Evolutionary conservation across 2,797 vertebrate species (phyloP), one percentile per base, ranked within the genome.

Genomic region (Channallabes apus): DNA sequence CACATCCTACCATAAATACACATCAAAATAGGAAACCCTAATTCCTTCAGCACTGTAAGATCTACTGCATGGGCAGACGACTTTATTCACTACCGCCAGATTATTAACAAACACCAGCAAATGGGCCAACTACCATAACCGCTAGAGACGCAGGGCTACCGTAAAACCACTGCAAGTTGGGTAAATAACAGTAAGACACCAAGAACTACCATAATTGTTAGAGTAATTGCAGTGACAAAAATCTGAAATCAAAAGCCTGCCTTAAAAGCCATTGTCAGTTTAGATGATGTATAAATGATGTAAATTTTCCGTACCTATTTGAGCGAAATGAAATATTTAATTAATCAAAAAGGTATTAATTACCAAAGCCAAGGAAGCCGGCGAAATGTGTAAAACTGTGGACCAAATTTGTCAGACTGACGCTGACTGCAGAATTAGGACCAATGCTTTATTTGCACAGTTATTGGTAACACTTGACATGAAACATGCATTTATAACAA

Each of bases 381-480:
- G 11, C 41, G 3, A 61, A 38, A 61, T 78, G 46, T 11, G 46
- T 46, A 46, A 46, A 46, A 46, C 61, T 58, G 56, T 41, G 87
- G 87, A 88, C 88, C 88, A 89, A 88, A 75, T 78, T 65, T 69
- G 41, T 84, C 84, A 61, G 62, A 80, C 84, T 54, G 62, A 82
- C n/a, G 71, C 35, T 84, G 29, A 35, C 79, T 68, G 35, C 62
- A 75, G 29, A 68, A 87, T 65, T 67, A 22, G 54, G 76, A 82
- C 82, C 71, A 72, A 65, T 78, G 72, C 75, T 27, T 84, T 76
- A 58, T 58, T 73, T 61, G 71, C 35, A 80, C 69, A 64, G 65
- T 0, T 22, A 3, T 29, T 84, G n/a, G 61, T 65, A 46, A 46
- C 61, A 22, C 24, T 81, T 54, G 14, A 11, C 22, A 81, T 51